phyloP scores from a whole-genome alignment of 2,797 vertebrate genomes.

The Acrossocheilus wenchowensis region DNA sequence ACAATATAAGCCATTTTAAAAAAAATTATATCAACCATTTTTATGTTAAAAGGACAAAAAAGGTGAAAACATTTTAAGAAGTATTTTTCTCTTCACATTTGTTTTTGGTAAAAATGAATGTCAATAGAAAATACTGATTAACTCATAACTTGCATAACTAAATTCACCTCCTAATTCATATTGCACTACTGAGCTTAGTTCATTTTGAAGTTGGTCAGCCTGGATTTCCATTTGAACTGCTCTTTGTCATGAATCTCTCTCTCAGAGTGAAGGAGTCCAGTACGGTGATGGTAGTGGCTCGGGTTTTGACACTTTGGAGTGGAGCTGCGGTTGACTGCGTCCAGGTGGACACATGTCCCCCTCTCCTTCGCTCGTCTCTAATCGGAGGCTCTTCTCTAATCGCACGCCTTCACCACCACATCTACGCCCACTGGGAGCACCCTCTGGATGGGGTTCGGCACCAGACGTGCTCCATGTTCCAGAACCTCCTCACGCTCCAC shows the following conservation, averaged over 20 bases:
- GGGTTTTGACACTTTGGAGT: conserved; percentile 91
- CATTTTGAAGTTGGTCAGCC: not conserved
- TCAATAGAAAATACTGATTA: not conserved
- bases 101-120: not conserved
- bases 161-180: not conserved
- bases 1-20: not conserved
- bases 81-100: not conserved
- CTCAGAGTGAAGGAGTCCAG: conserved; percentile 90
- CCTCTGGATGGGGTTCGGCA: conserved; percentile 92
- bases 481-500: conserved; percentile 88
- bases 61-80: too few species aligned
- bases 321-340: conserved; percentile 82
- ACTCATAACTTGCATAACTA: not conserved
- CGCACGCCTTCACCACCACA: conserved; percentile 84
- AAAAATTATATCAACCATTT: not conserved
- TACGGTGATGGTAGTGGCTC: conserved; percentile 86
- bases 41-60: not conserved
- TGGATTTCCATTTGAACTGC: not conserved
- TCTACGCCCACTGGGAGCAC: conserved; percentile 96
- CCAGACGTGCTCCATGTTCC: conserved; percentile 89
- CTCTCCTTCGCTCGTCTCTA: conserved; percentile 74
- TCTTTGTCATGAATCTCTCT: not conserved
- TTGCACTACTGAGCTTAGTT: not conserved
- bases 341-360: conserved; percentile 69
- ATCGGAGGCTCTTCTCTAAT: conserved; percentile 78